Percentiles rank a stretch among this genome's conserved stretches.
Conservation (phyloP, 2,888 invertebrate genomes). For the Hymenopus coronatus region DNA sequence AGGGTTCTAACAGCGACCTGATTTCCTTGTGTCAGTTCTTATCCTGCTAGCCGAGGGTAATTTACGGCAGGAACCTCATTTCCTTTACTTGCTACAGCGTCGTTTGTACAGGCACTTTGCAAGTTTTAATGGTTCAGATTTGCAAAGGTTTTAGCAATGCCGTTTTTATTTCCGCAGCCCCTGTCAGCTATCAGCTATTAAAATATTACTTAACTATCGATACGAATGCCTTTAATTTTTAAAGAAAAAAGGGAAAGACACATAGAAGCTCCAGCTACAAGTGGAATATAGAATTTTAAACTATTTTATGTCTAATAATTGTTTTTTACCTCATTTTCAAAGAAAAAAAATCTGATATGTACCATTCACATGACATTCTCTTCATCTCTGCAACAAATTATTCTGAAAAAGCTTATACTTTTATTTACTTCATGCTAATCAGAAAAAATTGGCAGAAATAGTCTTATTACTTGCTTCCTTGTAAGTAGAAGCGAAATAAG, state of each 20-base stretch:
- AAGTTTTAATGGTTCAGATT: not conserved
- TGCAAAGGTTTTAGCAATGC: not conserved
- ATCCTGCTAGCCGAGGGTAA: not conserved
- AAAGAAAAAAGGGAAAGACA: not conserved
- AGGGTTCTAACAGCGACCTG: not conserved
- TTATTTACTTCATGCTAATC: too few species aligned
- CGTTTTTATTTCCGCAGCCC: not conserved
- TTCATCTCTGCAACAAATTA: too few species aligned
- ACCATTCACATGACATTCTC: too few species aligned
- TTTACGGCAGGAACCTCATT: not conserved
- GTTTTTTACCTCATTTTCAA: not conserved
- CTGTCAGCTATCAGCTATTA: not conserved
- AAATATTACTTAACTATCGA: not conserved
- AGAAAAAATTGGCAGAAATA: too few species aligned
- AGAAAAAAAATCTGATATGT: too few species aligned
- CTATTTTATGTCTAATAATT: not conserved
- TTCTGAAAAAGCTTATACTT: too few species aligned
- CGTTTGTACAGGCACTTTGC: not conserved
- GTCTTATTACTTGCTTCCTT: too few species aligned
- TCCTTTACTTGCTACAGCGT: not conserved
- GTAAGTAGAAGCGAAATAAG: too few species aligned
- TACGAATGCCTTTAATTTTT: too few species aligned
- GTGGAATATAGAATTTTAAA: not conserved
- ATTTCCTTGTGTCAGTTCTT: not conserved
- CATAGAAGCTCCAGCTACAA: not conserved